Conservation (phyloP, 2,888 invertebrate genomes). For the Thumatha senex region DNA sequence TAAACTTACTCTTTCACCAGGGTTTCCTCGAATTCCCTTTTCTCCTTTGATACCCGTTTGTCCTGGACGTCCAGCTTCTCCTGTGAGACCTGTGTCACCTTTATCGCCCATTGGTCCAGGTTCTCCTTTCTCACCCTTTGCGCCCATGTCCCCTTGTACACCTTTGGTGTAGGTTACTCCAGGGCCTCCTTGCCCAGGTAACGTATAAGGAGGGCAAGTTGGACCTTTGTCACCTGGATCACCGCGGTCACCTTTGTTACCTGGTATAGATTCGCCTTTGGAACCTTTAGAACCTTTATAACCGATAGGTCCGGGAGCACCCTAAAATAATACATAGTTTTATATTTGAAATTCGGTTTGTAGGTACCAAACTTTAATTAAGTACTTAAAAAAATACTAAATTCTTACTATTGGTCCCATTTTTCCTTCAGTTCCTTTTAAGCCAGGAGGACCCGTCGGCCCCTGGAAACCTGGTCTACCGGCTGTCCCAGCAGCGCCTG, state of each 20-base stretch:
- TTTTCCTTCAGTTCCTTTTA: conserved; percentile 84
- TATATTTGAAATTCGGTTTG: not conserved
- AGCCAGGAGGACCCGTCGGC: conserved; percentile 83
- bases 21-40: conserved; percentile 93
- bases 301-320: conserved; percentile 87
- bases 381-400: not conserved
- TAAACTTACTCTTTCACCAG: conserved; percentile 89
- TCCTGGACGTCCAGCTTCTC: conserved; percentile 88
- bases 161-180: conserved; percentile 61
- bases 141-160: conserved; percentile 78
- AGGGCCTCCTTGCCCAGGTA: conserved; percentile 60
- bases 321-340: conserved; percentile 66
- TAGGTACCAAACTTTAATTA: not conserved
- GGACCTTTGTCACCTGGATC: conserved; percentile 79
- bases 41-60: conserved; percentile 89
- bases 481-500: conserved; percentile 87
- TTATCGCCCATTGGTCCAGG: conserved; percentile 85
- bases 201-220: conserved; percentile 52
- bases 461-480: conserved; percentile 40
- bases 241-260: conserved; percentile 86
- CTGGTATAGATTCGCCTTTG: conserved; percentile 77
- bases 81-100: conserved; percentile 88
- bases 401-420: conserved; percentile 81
- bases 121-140: conserved; percentile 85
- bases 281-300: conserved; percentile 87